Evolutionary conservation across 2,888 invertebrate genomes (phyloP), one percentile per base, ranked within the genome.

Genomic region (Cephus runcator): DNA sequence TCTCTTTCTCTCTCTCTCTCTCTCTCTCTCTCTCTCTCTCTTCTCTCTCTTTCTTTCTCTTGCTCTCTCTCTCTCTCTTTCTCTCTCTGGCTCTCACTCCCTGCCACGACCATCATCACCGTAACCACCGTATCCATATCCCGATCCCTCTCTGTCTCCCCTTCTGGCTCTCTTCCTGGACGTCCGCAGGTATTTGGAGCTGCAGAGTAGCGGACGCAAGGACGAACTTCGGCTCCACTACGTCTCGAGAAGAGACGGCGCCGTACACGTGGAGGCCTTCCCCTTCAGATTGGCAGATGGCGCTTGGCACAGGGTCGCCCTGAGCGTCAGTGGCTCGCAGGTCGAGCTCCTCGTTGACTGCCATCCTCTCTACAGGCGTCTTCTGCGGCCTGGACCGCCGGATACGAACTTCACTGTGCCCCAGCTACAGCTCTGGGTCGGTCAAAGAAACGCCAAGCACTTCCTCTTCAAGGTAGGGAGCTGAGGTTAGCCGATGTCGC

Each of bases 201-300:
- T 98, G 92, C 97, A 97, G 93, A 97, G 97, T 91, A 97, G 96
- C 92, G 97, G 97, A 85, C 94, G 97, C 83, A 95, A 95, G 89
- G 96, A 97, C 92, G 97, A 97, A 92, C 95, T 97, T 90, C 95
- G 97, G 85, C 93, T 97, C 91, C 96, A 96, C 92, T 97, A 97
- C 92, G 95, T 95, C 91, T 94, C 95, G 87, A 93, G 94, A 84
- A 94, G 94, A 83, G 93, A 93, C 89, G 93, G 94, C 79, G 92
- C 92, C 86, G 94, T 95, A 87, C 95, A 95, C 90, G 95, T 96
- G 87, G 97, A 97, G 93, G 95, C 96, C 90, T 97, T 98, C 93
- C 96, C 96, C 87, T 96, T 96, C 93, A 95, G 95, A 88, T 93
- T 98, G 91, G 97, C 97, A 85, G 97, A 97, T 93, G 95, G 96